Base-by-base conservation (phyloP, 2,113 vertebrate species). In the Lepus americanus region DNA sequence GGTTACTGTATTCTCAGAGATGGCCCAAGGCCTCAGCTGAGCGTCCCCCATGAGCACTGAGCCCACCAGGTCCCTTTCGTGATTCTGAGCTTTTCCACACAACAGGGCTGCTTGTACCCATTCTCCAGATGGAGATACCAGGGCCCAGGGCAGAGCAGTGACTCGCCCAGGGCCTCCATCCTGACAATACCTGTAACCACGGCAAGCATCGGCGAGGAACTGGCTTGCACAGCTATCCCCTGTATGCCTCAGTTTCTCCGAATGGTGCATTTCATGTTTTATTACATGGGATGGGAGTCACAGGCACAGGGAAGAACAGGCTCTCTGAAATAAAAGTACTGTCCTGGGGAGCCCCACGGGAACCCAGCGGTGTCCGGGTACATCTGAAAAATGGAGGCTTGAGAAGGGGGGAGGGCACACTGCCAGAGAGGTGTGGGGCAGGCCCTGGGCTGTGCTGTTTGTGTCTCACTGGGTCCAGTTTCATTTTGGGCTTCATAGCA, bases 291-390 rank as follows among this genome's bases (percentile, higher is more conserved):
- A 4, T 22, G 44, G 36, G 78, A 5, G 63, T 79, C 74, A 29
- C 55, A 33, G 63, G 63, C 73, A 79, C 31, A 83, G 87, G 85
- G 6, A 83, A 92, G 25, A 55, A 63, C 13, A 23, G 63, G 86
- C 55, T 85, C 69, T 85, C 88, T 81, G 59, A 20, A 88, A 84
- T 89, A 84, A 95, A 88, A 69, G 11, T 86, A 8, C n/a, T 89
- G 67, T 20, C 36, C 53, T 69, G 36, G 74, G 59, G 64, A 93
- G 1, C 29, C 87, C 74, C 69, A 23, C 67, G 27, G 55, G 49
- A 49, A 94, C 14, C 44, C 39, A 91, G 23, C 20, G 51, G 55
- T 23, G 19, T 53, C 55, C 76, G 51, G 72, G 13, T 9, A 0
- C 84, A 36, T 67, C 49, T n/a, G 51, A 27, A 39, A 27, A 88